These are phyloP conservation scores for Garra rufa DNA, from an alignment of 2,113 vertebrate genomes.

Conservation along the genomic window DNA sequence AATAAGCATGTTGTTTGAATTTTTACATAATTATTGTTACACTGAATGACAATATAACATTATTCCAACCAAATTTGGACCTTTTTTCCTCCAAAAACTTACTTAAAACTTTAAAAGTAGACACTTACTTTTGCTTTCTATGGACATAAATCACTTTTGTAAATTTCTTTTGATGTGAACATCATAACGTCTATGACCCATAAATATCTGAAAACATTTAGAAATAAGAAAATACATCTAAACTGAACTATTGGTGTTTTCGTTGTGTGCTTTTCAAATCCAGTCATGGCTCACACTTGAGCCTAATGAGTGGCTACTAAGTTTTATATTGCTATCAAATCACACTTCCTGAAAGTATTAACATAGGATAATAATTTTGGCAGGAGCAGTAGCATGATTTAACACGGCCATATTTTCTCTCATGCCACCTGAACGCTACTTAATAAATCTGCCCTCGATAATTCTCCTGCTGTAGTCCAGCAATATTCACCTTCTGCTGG, in stretches of 20 bases:
- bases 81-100: too few species aligned
- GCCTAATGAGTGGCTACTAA: slow-evolving; percentile 34
- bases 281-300: slow-evolving; percentile 18
- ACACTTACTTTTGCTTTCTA: too few species aligned
- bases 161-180: too few species aligned
- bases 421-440: slow-evolving; percentile 63
- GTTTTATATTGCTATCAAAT: slow-evolving; percentile 50
- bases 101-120: too few species aligned
- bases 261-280: neutral
- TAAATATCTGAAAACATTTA: neutral
- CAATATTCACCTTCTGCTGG: slow-evolving; percentile 55
- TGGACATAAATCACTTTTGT: too few species aligned
- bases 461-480: slow-evolving; percentile 60
- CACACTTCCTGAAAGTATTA: slow-evolving; percentile 61
- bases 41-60: too few species aligned
- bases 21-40: too few species aligned
- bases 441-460: slow-evolving; percentile 71
- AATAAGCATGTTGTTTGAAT: too few species aligned
- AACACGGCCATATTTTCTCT: slow-evolving; percentile 68
- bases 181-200: too few species aligned
- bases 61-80: too few species aligned
- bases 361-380: slow-evolving; percentile 73
- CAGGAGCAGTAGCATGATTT: slow-evolving; percentile 70
- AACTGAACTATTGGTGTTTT: neutral
- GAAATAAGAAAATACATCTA: neutral